Evolutionary conservation across 1,140 invertebrate species (phyloP).

Genomic region (Piezodorus guildinii): DNA sequence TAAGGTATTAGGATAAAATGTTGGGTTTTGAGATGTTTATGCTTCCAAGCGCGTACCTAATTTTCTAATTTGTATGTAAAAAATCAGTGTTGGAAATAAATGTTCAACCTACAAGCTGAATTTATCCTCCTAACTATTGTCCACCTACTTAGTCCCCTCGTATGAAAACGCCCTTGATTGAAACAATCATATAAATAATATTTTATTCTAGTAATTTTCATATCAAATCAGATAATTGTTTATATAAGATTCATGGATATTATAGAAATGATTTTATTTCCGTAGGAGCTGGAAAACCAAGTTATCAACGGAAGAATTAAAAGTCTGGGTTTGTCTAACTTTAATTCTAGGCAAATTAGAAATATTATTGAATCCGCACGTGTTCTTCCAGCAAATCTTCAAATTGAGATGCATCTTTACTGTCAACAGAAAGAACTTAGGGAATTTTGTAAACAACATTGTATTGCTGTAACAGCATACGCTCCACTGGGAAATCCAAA

Average conservation of each 20-base stretch:
- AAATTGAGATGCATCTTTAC: conserved; percentile 73
- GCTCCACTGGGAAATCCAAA: conserved; percentile 62
- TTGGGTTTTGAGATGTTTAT: too few relatives aligned
- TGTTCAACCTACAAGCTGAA: too few relatives aligned
- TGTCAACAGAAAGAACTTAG: conserved; percentile 65
- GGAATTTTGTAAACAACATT: conserved; percentile 55
- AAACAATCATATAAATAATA: neutral
- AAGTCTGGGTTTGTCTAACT: conserved; percentile 35
- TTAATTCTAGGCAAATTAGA: conserved; percentile 31
- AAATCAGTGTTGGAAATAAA: too few relatives aligned
- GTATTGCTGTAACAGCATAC: conserved; percentile 70
- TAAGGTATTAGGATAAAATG: too few relatives aligned
- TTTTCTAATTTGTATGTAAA: too few relatives aligned
- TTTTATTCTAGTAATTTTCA: neutral
- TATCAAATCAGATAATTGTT: neutral
- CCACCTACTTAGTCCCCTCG: too few relatives aligned
- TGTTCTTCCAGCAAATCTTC: conserved; percentile 33
- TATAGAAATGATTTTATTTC: neutral
- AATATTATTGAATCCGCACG: conserved; percentile 27
- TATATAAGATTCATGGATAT: neutral
- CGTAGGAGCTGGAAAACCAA: conserved; percentile 21
- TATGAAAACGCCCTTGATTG: too few relatives aligned
- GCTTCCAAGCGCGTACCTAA: too few relatives aligned
- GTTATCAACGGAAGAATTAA: conserved; percentile 28
- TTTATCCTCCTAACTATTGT: too few relatives aligned